A percentile compares a stretch with the other conserved stretches of the same genome.
Evolutionary conservation across 2,113 vertebrate genomes (phyloP).

Genomic region (Clarias macrocephalus): DNA sequence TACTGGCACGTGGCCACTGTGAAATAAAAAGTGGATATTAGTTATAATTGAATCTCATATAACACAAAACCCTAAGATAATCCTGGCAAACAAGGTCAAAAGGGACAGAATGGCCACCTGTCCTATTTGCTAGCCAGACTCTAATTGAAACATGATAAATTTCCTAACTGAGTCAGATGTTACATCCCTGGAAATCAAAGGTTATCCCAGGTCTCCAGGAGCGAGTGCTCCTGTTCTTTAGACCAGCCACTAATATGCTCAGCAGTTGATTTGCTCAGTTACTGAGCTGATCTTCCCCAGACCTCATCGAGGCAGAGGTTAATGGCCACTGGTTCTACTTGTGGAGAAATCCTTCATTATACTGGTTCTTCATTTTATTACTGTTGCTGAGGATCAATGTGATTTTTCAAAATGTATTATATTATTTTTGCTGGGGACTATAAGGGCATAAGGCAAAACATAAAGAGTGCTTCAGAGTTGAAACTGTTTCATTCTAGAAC

Average conservation of each 20-base stretch:
- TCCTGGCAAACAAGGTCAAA: slow-evolving; percentile 71
- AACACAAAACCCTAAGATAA: slow-evolving; percentile 50
- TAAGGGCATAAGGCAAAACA: slow-evolving; percentile 69
- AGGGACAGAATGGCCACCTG: slow-evolving; percentile 56
- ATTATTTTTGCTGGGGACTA: slow-evolving; percentile 65
- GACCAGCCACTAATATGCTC: slow-evolving; percentile 77
- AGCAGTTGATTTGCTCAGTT: slow-evolving; percentile 74
- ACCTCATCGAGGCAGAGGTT: slow-evolving; percentile 69
- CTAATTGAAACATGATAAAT: slow-evolving; percentile 90
- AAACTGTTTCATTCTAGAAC: slow-evolving; percentile 57
- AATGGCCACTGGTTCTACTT: slow-evolving; percentile 64
- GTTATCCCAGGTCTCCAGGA: slow-evolving; percentile 75
- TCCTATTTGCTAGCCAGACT: slow-evolving; percentile 68
- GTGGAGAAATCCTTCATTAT: slow-evolving; percentile 75
- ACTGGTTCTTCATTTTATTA: slow-evolving; percentile 76
- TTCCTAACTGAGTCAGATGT: slow-evolving; percentile 77
- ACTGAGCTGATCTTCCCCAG: slow-evolving; percentile 68
- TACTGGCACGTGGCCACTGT: neutral
- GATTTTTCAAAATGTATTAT: slow-evolving; percentile 68
- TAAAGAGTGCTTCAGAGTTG: slow-evolving; percentile 64
- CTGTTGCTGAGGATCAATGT: slow-evolving; percentile 75
- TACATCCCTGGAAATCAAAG: slow-evolving; percentile 74
- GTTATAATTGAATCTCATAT: slow-evolving; percentile 24
- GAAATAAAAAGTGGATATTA: neutral
- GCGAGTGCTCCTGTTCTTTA: slow-evolving; percentile 76